Base-by-base conservation (phyloP, 2,113 vertebrate genomes). In the Tenebrosternarchus preto region DNA sequence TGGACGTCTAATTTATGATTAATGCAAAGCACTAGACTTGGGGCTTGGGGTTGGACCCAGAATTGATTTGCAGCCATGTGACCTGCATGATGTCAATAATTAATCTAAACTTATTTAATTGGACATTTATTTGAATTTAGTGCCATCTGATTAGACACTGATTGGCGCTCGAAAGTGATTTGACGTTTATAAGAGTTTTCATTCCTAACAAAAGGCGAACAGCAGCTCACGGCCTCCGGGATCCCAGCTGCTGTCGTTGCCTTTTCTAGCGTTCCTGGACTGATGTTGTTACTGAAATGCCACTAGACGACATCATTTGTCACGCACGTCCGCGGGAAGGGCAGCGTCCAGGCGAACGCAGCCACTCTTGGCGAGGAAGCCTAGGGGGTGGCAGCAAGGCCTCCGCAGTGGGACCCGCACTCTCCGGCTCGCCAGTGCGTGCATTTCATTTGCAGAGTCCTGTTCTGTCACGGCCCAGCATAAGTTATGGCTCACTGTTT, bases 71-170 rank as follows among this genome's bases (percentile, higher is more conserved):
- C 11, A 74, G 31, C 78, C 61, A 22, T 70, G 20, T 31, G n/a
- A 73, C 46, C 60, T 43, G 12, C 60, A 55, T 15, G 61, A 61
- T 67, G 78, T 80, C 78, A 74, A 80, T 80, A 80, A 29, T 80
- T 80, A 57, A 74, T 74, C 71, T 74, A 80, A 74, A 80, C 61
- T 56, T 43, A 67, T 80, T 80, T 80, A 74, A 74, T 74, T 80
- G 78, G 78, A 80, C 78, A 67, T 74, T 80, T 67, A 74, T 80
- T 80, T 43, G 78, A 68, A 80, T 74, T 74, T 80, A 80, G 29
- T 67, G 71, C 71, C 43, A 9, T 57, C 71, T 57, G 46, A 74
- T 74, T 22, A 67, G 50, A 57, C 46, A 60, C 11, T 29, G 71
- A 60, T 19, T 29, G 25, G 25, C 6, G 27, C 25, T 64, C 59